Conservation (phyloP, 1,140 invertebrate genomes). For the Sesamia nonagrioides region DNA sequence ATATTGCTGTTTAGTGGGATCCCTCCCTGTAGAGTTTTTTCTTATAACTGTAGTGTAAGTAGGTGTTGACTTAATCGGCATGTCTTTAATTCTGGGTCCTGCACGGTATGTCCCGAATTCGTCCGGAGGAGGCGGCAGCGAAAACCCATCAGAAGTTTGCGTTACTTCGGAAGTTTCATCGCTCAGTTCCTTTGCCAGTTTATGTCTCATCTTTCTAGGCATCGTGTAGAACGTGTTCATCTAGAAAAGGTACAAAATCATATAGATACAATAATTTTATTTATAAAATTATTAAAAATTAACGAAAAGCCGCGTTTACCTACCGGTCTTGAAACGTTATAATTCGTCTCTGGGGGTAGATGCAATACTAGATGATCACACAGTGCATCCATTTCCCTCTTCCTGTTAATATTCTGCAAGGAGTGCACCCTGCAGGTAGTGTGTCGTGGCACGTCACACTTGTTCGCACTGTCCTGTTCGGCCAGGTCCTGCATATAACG, state of each 20-base stretch:
- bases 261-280: background rate
- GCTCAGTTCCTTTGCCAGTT: slow-evolving; percentile 76
- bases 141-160: slow-evolving; percentile 80
- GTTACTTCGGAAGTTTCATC: slow-evolving; percentile 81
- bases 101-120: slow-evolving; percentile 79
- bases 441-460: slow-evolving; percentile 62
- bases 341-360: slow-evolving; percentile 75
- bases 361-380: slow-evolving; percentile 81
- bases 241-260: slow-evolving; percentile 59
- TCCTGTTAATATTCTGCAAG: slow-evolving; percentile 78
- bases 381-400: slow-evolving; percentile 74
- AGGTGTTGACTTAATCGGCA: slow-evolving; percentile 72
- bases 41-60: slow-evolving; percentile 75
- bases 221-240: slow-evolving; percentile 85
- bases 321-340: slow-evolving; percentile 77
- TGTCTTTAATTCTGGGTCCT: slow-evolving; percentile 74
- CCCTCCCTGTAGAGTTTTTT: slow-evolving; percentile 68
- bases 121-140: slow-evolving; percentile 81
- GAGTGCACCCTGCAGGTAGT: slow-evolving; percentile 77
- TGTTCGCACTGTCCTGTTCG: slow-evolving; percentile 62
- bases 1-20: slow-evolving; percentile 65
- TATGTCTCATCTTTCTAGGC: slow-evolving; percentile 80
- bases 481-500: slow-evolving; percentile 71
- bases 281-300: background rate
- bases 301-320: slow-evolving; percentile 35